These are phyloP conservation scores for Ylistrum balloti DNA, from an alignment of 1,140 invertebrate species.

Conservation along the genomic window DNA sequence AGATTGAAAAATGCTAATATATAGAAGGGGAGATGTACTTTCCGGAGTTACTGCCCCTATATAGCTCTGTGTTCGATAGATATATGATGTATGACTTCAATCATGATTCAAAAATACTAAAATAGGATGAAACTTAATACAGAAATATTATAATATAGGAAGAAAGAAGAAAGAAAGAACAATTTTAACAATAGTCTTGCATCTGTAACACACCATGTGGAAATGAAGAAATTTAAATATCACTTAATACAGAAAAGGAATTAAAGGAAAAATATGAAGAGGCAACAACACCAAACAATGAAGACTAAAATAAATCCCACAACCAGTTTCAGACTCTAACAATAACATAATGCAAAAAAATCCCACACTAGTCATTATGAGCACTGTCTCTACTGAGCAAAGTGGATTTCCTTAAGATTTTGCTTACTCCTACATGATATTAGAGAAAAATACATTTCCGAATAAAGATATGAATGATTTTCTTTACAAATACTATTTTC, in stretches of 20 bases:
- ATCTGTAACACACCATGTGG: too few species aligned
- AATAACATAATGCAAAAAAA: too few species aligned
- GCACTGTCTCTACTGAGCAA: neutral
- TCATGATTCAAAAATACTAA: too few species aligned
- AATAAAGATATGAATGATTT: neutral
- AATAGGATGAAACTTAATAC: too few species aligned
- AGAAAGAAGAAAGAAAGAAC: too few species aligned
- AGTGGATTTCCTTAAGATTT: slow-evolving; percentile 3
- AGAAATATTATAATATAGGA: too few species aligned
- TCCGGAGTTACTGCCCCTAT: too few species aligned
- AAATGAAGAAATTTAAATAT: neutral
- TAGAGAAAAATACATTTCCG: neutral
- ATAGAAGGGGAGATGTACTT: too few species aligned
- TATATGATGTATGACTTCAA: too few species aligned
- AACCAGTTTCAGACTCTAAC: neutral
- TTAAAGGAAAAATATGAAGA: neutral
- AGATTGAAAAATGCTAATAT: too few species aligned
- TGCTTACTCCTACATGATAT: neutral
- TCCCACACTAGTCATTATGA: neutral
- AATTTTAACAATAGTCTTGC: too few species aligned
- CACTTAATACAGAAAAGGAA: neutral
- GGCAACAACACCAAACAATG: neutral
- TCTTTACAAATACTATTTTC: neutral
- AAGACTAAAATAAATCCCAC: neutral
- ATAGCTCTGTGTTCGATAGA: too few species aligned